A percentile compares a stretch with the other conserved stretches of the same genome.
Evolutionary conservation across 2,888 invertebrate genomes (phyloP).

Genomic region (Dioctria linearis): DNA sequence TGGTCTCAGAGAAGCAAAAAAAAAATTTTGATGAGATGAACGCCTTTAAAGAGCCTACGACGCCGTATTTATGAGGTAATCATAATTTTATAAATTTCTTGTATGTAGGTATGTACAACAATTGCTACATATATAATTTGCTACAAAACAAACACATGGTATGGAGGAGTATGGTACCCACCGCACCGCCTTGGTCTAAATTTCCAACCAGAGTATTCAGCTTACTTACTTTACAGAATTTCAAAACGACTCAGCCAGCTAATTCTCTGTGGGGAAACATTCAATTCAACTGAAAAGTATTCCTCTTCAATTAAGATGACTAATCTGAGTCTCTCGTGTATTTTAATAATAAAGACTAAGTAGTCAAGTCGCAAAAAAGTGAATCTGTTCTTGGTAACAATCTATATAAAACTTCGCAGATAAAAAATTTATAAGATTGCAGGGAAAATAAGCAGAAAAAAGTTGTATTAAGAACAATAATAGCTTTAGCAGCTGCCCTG

Average conservation of each 20-base stretch:
- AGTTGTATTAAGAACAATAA: neutral
- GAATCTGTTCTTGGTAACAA: neutral
- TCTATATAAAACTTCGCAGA: neutral
- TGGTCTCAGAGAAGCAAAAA: neutral
- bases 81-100: neutral
- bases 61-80: neutral
- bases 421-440: neutral
- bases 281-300: neutral
- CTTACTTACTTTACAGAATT: neutral
- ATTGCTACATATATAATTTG: neutral
- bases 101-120: neutral
- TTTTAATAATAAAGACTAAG: constrained; percentile 11
- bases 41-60: neutral
- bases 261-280: constrained; percentile 4
- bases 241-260: neutral
- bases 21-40: neutral
- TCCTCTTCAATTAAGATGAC: constrained; percentile 20
- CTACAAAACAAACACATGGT: neutral
- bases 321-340: constrained; percentile 11
- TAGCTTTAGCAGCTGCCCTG: neutral
- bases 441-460: neutral
- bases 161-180: too few species aligned
- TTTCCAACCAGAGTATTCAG: neutral
- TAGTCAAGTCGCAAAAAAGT: neutral
- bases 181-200: neutral